Conservation (phyloP, 1,140 invertebrate genomes). For the Dinothrombium tinctorium region DNA sequence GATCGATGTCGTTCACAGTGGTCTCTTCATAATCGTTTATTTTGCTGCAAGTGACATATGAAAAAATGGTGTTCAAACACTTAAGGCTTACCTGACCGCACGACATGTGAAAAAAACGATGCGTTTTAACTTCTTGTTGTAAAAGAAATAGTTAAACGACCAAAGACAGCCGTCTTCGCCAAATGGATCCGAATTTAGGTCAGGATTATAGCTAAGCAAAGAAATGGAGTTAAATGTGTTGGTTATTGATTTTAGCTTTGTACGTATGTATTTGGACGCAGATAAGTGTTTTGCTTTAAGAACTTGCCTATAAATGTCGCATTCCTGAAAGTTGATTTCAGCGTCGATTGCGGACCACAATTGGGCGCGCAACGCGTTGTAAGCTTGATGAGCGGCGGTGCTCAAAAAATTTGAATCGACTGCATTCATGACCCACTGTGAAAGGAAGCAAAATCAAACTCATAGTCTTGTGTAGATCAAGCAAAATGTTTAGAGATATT, state of each 20-base stretch:
- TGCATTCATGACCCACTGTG: slow-evolving; percentile 62
- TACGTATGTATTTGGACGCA: neutral
- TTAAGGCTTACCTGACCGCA: slow-evolving; percentile 43
- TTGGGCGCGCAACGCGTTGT: slow-evolving; percentile 43
- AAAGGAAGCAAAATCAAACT: slow-evolving; percentile 3
- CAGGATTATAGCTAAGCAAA: slow-evolving; percentile 62
- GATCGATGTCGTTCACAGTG: too few relatives aligned
- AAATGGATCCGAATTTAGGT: slow-evolving; percentile 85
- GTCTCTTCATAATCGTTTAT: too few relatives aligned
- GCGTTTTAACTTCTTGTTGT: slow-evolving; percentile 85
- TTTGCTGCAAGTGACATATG: too few relatives aligned
- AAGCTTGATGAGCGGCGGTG: slow-evolving; percentile 48
- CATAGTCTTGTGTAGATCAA: too few relatives aligned
- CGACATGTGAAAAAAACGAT: slow-evolving; percentile 94
- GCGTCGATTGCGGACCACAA: slow-evolving; percentile 78
- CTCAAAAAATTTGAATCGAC: slow-evolving; percentile 70
- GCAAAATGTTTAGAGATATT: slow-evolving; percentile 8
- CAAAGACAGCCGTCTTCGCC: slow-evolving; percentile 92
- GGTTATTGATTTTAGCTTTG: neutral
- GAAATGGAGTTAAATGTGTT: slow-evolving; percentile 4
- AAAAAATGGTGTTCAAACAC: too few relatives aligned
- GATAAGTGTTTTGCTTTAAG: neutral
- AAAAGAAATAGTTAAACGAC: slow-evolving; percentile 99
- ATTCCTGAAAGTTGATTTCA: slow-evolving; percentile 65
- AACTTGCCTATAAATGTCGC: slow-evolving; percentile 69